Percentiles rank a stretch among this genome's conserved stretches.
Conservation (phyloP, 2,113 vertebrate genomes). For the Emydocephalus ijimae region DNA sequence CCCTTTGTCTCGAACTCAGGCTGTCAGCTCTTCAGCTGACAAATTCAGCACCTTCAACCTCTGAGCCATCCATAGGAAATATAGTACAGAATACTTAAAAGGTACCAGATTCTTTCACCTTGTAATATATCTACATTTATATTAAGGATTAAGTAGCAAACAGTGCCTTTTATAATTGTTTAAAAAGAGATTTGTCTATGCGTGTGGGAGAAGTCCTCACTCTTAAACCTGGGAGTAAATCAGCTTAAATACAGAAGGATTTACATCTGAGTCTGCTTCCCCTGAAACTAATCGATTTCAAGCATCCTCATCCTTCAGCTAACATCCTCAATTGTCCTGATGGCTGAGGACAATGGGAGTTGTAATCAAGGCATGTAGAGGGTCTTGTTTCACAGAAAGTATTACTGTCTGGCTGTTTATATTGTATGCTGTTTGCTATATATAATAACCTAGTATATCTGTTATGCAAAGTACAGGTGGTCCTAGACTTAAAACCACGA, state of each 20-base stretch:
- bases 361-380: not conserved
- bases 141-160: not conserved
- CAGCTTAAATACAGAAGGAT: not conserved
- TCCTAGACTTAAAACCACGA: too few species aligned
- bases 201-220: not conserved
- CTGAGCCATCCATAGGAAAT: not conserved
- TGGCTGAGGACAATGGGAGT: not conserved
- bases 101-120: not conserved
- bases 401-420: not conserved
- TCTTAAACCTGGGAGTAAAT: not conserved
- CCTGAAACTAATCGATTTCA: not conserved
- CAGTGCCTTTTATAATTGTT: not conserved
- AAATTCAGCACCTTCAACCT: too few species aligned
- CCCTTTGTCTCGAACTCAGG: not conserved
- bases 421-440: not conserved
- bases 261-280: not conserved
- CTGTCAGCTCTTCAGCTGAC: too few species aligned
- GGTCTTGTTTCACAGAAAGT: not conserved
- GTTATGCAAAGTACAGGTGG: too few species aligned
- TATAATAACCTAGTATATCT: not conserved
- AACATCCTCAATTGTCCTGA: not conserved
- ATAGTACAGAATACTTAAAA: not conserved
- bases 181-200: not conserved
- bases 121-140: not conserved
- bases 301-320: not conserved